Percentiles rank a stretch among this genome's conserved stretches.
Conservation (phyloP, 2,888 invertebrate species). For the Tenthredo mesomela region DNA sequence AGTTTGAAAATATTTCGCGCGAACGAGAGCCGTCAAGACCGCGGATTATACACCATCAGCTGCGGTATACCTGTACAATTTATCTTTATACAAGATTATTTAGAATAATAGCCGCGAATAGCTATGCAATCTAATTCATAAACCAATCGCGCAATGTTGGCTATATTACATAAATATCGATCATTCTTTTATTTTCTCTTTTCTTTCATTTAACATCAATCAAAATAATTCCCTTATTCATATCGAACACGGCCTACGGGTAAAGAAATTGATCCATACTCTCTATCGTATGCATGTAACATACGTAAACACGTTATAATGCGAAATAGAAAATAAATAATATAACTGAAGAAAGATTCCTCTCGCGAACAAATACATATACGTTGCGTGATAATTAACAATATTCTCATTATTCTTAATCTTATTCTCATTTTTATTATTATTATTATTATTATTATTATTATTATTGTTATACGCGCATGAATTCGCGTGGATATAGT, state of each 20-base stretch:
- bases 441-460: too few species aligned
- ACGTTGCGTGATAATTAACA: slow-evolving; percentile 3
- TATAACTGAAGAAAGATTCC: background rate
- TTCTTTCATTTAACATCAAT: slow-evolving; percentile 8
- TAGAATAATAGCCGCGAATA: background rate
- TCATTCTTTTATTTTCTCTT: background rate
- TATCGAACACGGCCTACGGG: background rate
- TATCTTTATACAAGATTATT: slow-evolving; percentile 15
- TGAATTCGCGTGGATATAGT: background rate
- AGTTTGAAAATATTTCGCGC: slow-evolving; percentile 1
- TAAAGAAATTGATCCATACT: background rate
- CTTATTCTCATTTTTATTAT: too few species aligned
- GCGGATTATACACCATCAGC: background rate
- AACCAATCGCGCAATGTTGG: background rate
- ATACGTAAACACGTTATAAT: background rate
- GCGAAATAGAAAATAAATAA: slow-evolving; percentile 15
- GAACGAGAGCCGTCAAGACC: background rate
- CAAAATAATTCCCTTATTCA: background rate
- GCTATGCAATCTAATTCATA: background rate
- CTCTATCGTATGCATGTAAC: background rate
- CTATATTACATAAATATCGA: slow-evolving; percentile 10
- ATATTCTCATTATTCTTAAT: background rate
- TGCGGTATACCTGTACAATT: background rate
- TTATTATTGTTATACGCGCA: slow-evolving; percentile 3
- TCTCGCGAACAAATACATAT: background rate